Base-by-base conservation (phyloP, 2,113 vertebrate species). In the Ictidomys tridecemlineatus region DNA sequence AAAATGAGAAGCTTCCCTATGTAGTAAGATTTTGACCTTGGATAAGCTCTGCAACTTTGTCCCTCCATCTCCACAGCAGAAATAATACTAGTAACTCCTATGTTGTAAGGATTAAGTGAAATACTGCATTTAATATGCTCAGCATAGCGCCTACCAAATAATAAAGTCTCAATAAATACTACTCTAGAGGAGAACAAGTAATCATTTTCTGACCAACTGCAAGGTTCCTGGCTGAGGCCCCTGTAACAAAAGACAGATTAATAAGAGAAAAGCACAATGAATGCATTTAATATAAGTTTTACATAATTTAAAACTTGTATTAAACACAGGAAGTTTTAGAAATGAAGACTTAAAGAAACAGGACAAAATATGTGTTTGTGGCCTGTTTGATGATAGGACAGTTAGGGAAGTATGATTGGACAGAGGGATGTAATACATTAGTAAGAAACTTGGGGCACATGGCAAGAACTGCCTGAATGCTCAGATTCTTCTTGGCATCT, bases 21-120 rank as follows among this genome's bases (percentile, higher is more conserved):
- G 79, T 65, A 84, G 45, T 45, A 93, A 80, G 30, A 45, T 91
- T 94, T 89, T 65, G 37, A 84, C 85, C 82, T 93, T 95, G 85
- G 76, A 2, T 30, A 93, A 94, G 30, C 65, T 88, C 53, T 93
- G 28, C 34, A 58, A 34, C 42, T 93, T 67, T 72, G 56, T 89
- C 78, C 20, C 22, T 94, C 58, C 34, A 67, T 65, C 56, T 82
- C 56, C 63, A 86, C 53, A 89, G 53, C 58, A 91, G 39, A 92
- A 93, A 92, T 63, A 67, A 45, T 77, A 37, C 4, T 72, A 89
- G 45, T 65, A 93, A 65, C 58, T n/a, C 34, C 42, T 18, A 22
- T 70, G 34, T 84, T 42, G 0, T 32, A 85, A 67, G 8, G 4
- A 82, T 92, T 67, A 95, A 85, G 28, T 87, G 51, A 94, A 48